Percentiles rank a stretch among this genome's conserved stretches.
Conservation (phyloP, 1,140 invertebrate genomes). For the Teleogryllus occipitalis region DNA sequence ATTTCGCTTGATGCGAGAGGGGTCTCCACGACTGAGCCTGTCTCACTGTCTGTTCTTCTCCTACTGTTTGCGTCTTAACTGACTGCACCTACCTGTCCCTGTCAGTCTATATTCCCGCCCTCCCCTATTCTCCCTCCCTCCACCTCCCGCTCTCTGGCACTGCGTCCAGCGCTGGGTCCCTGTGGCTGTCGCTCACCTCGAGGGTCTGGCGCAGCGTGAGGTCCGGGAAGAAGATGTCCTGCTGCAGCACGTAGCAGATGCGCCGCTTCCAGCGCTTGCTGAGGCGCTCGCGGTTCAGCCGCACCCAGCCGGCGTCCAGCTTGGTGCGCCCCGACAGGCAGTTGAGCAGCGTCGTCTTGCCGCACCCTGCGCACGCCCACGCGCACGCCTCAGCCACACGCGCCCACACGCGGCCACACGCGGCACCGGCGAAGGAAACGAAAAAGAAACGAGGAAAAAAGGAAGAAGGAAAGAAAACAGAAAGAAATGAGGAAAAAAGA, state of each 20-base stretch:
- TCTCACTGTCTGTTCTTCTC: too few species aligned
- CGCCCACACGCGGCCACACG: too few species aligned
- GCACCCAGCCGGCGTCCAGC: slow-evolving; percentile 59
- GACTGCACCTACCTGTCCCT: too few species aligned
- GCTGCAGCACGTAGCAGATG: slow-evolving; percentile 77
- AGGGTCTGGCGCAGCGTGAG: slow-evolving; percentile 72
- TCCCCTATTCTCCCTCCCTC: neutral
- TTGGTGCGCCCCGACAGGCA: slow-evolving; percentile 60
- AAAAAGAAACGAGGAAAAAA: too few species aligned
- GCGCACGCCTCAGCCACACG: too few species aligned
- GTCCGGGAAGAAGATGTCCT: slow-evolving; percentile 77
- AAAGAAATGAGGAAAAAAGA: too few species aligned
- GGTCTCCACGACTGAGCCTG: too few species aligned
- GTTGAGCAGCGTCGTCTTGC: slow-evolving; percentile 77
- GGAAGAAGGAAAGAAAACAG: too few species aligned
- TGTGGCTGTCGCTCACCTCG: slow-evolving; percentile 41
- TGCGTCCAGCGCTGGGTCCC: neutral
- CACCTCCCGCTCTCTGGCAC: neutral
- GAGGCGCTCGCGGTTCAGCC: slow-evolving; percentile 63
- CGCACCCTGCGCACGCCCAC: slow-evolving; percentile 46
- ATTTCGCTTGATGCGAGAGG: too few species aligned
- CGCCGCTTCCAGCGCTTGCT: slow-evolving; percentile 65
- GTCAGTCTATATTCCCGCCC: too few species aligned
- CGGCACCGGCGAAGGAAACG: too few species aligned
- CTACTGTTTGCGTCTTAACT: too few species aligned